Evolutionary conservation across 1,140 invertebrate species (phyloP).

Genomic region (Andrena cerasifolii): DNA sequence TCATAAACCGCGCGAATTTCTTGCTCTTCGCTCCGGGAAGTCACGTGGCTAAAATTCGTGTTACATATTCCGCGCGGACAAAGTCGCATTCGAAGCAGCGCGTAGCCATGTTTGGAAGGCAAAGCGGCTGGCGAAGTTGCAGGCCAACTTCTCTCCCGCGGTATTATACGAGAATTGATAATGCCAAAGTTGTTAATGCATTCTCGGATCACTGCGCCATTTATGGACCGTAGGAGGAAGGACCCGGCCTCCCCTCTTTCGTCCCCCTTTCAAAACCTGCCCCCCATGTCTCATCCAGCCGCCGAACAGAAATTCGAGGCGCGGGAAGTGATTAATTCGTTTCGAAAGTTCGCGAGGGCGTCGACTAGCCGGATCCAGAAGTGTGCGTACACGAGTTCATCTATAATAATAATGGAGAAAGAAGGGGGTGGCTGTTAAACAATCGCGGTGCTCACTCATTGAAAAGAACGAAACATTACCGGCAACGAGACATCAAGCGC

Average conservation of each 20-base stretch:
- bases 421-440: not conserved
- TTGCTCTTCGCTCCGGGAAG: no score
- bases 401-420: not conserved
- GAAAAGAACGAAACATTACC: no score
- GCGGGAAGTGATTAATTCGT: constrained; percentile 60
- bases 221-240: constrained; percentile 59
- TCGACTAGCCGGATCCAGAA: not conserved
- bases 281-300: not conserved
- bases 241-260: not conserved
- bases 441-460: no score
- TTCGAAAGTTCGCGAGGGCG: constrained; percentile 56
- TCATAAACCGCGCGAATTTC: no score
- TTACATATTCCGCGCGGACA: constrained; percentile 30
- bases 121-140: constrained; percentile 63
- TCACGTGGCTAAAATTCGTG: constrained; percentile 27
- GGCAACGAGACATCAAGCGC: no score
- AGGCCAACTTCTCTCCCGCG: constrained; percentile 58
- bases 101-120: constrained; percentile 24
- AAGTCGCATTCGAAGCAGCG: constrained; percentile 32
- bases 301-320: constrained; percentile 48
- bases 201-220: constrained; percentile 72
- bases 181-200: constrained; percentile 76
- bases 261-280: constrained; percentile 4
- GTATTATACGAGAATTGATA: constrained; percentile 74
- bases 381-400: not conserved